Base-by-base conservation (phyloP, 1,140 invertebrate genomes). In the Zaprionus taronus region DNA sequence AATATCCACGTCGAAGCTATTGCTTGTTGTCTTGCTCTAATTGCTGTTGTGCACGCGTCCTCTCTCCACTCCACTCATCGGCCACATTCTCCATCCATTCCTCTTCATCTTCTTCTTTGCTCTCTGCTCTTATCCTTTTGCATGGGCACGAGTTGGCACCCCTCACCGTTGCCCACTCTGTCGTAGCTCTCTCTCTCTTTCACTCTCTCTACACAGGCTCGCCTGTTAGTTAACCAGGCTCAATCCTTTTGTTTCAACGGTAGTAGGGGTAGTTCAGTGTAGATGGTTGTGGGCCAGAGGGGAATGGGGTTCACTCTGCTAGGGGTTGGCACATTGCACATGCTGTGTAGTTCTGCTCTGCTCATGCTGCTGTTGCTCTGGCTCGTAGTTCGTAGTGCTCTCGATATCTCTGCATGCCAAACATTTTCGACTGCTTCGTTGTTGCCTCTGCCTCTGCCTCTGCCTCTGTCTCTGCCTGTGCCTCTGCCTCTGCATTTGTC, bases 11-110 rank as follows among this genome's bases (percentile, higher is more conserved):
- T 31, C 7, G 31, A 9, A 61, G 49, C 51, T 47, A 4, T n/a
- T 41, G 73, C 77, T 69, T 67, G 76, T 77, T 83, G 62, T 86
- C 83, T 75, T 72, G 83, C 83, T 87, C 83, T 86, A 87, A 86
- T 86, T 86, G 51, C 49, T 51, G 77, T 73, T 77, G 44, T 83
- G 62, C 72, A 82, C 83, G 64, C 56, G 38, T 47, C 57, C 56
- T 61, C 56, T 61, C 64, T n/a, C 38, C n/a, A 44, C 56, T 36
- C 56, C 61, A 49, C 17, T 74, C 20, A 17, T 36, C 56, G 28
- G 2, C 62, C 26, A 20, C 2, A 4, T 28, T 24, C 24, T 2
- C 17, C 22, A 24, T 15, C 36, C 11, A 15, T 22, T 6, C 47
- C 22, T 20, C 36, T 41, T 17, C 17, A 20, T n/a, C 36, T 15